Percentiles rank a stretch among this genome's conserved stretches.
Evolutionary conservation across 2,888 invertebrate genomes (phyloP).

Genomic region (Myopa tessellatipennis): DNA sequence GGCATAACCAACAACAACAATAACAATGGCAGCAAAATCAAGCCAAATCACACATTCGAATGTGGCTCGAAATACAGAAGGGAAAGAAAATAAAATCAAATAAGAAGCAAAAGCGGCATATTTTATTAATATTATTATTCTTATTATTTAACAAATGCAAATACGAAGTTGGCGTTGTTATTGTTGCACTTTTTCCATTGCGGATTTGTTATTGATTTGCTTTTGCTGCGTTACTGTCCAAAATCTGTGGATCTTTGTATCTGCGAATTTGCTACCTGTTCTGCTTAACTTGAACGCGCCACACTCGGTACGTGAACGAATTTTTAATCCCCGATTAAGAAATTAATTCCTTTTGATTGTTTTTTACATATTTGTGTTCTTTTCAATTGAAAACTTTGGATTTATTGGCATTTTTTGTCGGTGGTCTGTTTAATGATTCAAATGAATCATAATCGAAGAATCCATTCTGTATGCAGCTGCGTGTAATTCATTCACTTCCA

Average conservation of each 20-base stretch:
- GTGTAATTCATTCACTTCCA: not conserved
- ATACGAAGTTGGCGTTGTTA: slow-evolving; percentile 13
- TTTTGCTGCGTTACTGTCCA: not conserved
- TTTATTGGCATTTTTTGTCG: not conserved
- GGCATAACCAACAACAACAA: not conserved
- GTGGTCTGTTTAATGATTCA: slow-evolving; percentile 6
- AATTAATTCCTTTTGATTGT: not conserved
- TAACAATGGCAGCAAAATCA: no score
- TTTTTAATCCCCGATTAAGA: not conserved
- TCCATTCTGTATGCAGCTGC: not conserved
- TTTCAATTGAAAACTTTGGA: not conserved
- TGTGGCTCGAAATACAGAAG: not conserved
- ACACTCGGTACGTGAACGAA: slow-evolving; percentile 23
- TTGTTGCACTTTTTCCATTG: slow-evolving; percentile 12
- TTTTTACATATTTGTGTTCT: not conserved
- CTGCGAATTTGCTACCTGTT: not conserved
- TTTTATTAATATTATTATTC: slow-evolving; percentile 9
- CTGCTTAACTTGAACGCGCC: not conserved
- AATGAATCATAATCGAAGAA: slow-evolving; percentile 18
- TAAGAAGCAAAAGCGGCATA: not conserved
- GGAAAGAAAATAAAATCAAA: not conserved
- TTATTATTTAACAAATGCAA: slow-evolving; percentile 30
- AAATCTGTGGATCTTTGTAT: not conserved
- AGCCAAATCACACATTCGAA: not conserved
- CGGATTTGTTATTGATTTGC: not conserved